Percentiles rank a stretch among this genome's conserved stretches.
Conservation (phyloP, 2,888 invertebrate genomes). For the Pyrgus malvae region DNA sequence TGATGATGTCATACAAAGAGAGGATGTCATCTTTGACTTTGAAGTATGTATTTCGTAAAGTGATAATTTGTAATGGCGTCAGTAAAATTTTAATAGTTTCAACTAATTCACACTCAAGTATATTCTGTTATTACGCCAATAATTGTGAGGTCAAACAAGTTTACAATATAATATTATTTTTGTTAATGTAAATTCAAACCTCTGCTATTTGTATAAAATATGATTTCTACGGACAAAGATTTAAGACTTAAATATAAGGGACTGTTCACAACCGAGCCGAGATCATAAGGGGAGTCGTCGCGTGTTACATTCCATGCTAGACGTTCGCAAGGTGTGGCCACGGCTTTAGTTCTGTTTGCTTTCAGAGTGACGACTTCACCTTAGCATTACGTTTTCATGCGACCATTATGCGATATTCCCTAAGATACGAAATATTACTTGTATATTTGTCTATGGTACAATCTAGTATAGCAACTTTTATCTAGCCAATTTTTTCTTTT, state of each 20-base stretch:
- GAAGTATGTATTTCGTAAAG: too few species aligned
- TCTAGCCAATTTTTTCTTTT: too few species aligned
- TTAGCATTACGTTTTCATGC: slow-evolving; percentile 35
- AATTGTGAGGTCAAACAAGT: too few species aligned
- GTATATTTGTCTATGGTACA: slow-evolving; percentile 3
- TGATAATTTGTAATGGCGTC: too few species aligned
- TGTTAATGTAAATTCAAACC: too few species aligned
- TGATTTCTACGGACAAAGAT: not conserved
- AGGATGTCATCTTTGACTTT: too few species aligned
- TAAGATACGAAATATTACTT: not conserved
- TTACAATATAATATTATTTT: too few species aligned
- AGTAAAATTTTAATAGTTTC: too few species aligned
- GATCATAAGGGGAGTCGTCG: slow-evolving; percentile 40
- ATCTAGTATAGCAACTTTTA: slow-evolving; percentile 3
- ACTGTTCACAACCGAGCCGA: slow-evolving; percentile 30
- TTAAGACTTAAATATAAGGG: not conserved
- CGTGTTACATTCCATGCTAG: slow-evolving; percentile 54
- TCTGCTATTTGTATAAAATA: too few species aligned
- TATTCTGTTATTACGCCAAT: too few species aligned
- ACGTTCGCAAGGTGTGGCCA: slow-evolving; percentile 3
- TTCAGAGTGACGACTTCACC: slow-evolving; percentile 32
- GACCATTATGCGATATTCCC: slow-evolving; percentile 14
- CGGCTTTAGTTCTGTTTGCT: slow-evolving; percentile 35
- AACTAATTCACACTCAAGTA: too few species aligned
- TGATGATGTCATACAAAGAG: too few species aligned